A percentile compares a stretch with the other conserved stretches of the same genome.
Evolutionary conservation across 92 coral and sea anemone species (phyloP).

Genomic region (Scolanthus callimorphus): DNA sequence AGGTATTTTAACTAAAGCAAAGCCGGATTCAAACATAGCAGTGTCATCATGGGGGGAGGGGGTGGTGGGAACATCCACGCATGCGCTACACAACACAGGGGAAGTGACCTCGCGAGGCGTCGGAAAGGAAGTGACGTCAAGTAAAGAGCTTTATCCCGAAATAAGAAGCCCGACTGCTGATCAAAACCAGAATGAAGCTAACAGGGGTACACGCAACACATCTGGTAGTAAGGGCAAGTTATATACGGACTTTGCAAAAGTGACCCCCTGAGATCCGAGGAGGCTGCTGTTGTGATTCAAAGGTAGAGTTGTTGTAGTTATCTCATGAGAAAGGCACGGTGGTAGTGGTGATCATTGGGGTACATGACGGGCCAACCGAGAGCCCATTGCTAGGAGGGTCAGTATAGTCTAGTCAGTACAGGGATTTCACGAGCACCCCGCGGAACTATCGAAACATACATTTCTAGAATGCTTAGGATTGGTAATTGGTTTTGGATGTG

Average conservation of each 20-base stretch:
- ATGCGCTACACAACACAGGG: constrained; percentile 54
- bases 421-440: too few relatives aligned
- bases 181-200: constrained; percentile 18
- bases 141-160: constrained; percentile 60
- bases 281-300: constrained; percentile 64
- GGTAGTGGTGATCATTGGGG: too few relatives aligned
- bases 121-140: constrained; percentile 49
- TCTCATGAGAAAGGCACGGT: too few relatives aligned
- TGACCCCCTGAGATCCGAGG: constrained; percentile 34
- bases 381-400: too few relatives aligned
- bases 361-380: too few relatives aligned
- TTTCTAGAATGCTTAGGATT: too few relatives aligned
- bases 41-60: constrained; percentile 90
- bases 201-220: too few relatives aligned
- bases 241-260: constrained; percentile 42
- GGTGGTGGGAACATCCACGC: constrained; percentile 66
- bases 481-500: too few relatives aligned
- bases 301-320: too few relatives aligned
- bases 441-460: too few relatives aligned
- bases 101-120: constrained; percentile 69
- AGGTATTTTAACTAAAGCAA: too few relatives aligned
- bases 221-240: constrained; percentile 3
- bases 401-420: too few relatives aligned
- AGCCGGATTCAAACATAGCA: constrained; percentile 49
- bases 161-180: constrained; percentile 23